phyloP scores from a whole-genome alignment of 1,140 invertebrate genomes.

The Drosophila funebris region DNA sequence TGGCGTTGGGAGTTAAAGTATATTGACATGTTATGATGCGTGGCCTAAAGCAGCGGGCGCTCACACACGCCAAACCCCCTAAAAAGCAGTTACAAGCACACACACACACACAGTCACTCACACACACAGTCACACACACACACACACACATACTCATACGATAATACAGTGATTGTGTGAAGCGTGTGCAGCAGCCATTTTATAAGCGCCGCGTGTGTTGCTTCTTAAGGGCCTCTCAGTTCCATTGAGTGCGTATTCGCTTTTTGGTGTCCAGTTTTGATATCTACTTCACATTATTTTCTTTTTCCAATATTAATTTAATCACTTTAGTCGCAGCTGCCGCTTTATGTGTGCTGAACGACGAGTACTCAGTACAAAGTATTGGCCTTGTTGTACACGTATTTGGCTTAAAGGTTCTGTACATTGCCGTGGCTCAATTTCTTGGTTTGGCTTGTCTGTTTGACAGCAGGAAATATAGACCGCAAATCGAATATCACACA shows the following conservation, averaged over 20 bases:
- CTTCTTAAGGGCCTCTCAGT: slow-evolving; percentile 43
- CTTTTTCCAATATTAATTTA: slow-evolving; percentile 61
- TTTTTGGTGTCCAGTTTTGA: background rate
- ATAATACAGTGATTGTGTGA: slow-evolving; percentile 22
- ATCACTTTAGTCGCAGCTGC: slow-evolving; percentile 60
- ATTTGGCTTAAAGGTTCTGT: background rate
- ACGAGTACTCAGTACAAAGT: slow-evolving; percentile 39
- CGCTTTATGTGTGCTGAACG: slow-evolving; percentile 44
- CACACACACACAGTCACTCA: slow-evolving; percentile 11
- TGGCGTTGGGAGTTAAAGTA: slow-evolving; percentile 61
- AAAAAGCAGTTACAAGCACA: slow-evolving; percentile 9
- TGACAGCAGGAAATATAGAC: slow-evolving; percentile 44
- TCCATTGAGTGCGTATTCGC: slow-evolving; percentile 30
- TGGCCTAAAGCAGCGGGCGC: slow-evolving; percentile 49
- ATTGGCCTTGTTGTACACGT: slow-evolving; percentile 36
- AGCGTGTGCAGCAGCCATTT: slow-evolving; percentile 38
- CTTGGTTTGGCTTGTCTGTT: slow-evolving; percentile 27
- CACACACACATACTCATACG: background rate
- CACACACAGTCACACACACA: slow-evolving; percentile 16
- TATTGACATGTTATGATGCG: slow-evolving; percentile 81
- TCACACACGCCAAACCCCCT: slow-evolving; percentile 16
- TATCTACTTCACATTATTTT: slow-evolving; percentile 8
- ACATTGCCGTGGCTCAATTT: slow-evolving; percentile 35
- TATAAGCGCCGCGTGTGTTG: slow-evolving; percentile 48
- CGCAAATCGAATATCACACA: slow-evolving; percentile 65